A percentile compares a stretch with the other conserved stretches of the same genome.
phyloP scores from a whole-genome alignment of 1,140 invertebrate genomes.

The Semibalanus balanoides region DNA sequence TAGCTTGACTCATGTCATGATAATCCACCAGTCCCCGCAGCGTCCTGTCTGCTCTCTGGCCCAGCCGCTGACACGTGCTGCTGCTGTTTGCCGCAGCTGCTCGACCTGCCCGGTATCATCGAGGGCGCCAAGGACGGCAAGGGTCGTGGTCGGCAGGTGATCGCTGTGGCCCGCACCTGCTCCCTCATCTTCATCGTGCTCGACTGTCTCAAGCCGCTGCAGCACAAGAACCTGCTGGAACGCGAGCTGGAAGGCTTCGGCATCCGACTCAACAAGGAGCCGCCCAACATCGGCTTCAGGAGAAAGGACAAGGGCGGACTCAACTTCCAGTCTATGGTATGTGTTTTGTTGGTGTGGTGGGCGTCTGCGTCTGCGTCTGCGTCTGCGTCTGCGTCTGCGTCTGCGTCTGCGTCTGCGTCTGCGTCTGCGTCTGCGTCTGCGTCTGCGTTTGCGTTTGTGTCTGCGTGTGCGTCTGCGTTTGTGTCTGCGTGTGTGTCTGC shows the following conservation, averaged over 20 bases:
- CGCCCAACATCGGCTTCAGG: constrained; percentile 91
- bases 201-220: constrained; percentile 92
- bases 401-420: too few species aligned
- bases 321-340: constrained; percentile 55
- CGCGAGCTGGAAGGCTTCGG: constrained; percentile 99
- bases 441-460: too few species aligned
- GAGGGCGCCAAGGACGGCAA: constrained; percentile 99
- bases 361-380: too few species aligned
- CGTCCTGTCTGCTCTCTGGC: too few species aligned
- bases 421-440: too few species aligned
- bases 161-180: constrained; percentile 96
- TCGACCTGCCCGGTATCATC: constrained; percentile 99
- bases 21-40: too few species aligned
- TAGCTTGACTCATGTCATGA: too few species aligned
- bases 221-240: constrained; percentile 91
- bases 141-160: constrained; percentile 95
- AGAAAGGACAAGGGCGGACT: constrained; percentile 97
- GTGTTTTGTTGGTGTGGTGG: too few species aligned
- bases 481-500: too few species aligned
- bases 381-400: too few species aligned
- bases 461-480: too few species aligned
- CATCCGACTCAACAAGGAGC: constrained; percentile 74
- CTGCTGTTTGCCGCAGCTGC: constrained; percentile 42
- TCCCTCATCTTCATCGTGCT: constrained; percentile 96
- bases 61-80: too few species aligned